phyloP scores from a whole-genome alignment of 1,140 invertebrate species.

The Zaprionus nigranus region DNA sequence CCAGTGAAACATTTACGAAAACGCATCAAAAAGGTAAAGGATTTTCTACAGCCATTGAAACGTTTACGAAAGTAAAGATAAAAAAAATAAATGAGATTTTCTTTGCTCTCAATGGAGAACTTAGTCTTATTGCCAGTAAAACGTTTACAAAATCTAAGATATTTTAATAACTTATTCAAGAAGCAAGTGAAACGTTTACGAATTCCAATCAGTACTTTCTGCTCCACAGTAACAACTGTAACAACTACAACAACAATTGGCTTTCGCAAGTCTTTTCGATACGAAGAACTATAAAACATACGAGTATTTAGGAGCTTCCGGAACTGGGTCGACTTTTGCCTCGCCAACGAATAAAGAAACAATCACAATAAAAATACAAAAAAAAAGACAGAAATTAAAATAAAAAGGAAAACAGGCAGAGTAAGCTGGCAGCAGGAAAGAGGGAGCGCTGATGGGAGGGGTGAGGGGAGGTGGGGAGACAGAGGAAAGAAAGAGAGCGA shows the following conservation, averaged over 20 bases:
- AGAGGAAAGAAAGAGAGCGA: background rate
- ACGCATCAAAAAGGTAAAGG: too few relatives aligned
- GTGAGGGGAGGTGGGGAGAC: background rate
- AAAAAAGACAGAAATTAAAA: constrained; percentile 11
- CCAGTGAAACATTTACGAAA: background rate
- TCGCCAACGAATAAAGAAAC: constrained; percentile 2
- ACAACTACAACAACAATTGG: constrained; percentile 3
- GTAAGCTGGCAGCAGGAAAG: too few relatives aligned
- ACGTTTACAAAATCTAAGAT: background rate
- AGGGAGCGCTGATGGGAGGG: too few relatives aligned
- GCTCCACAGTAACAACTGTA: background rate
- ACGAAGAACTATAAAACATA: constrained; percentile 52
- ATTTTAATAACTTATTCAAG: background rate
- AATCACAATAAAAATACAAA: constrained; percentile 30
- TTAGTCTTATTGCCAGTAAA: too few relatives aligned
- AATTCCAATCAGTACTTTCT: background rate
- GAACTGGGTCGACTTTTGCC: constrained; percentile 17
- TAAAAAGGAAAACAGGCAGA: constrained; percentile 19
- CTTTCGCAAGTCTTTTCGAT: constrained; percentile 4
- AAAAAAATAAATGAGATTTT: too few relatives aligned
- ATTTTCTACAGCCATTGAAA: background rate
- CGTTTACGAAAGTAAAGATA: background rate
- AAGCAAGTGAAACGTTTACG: background rate
- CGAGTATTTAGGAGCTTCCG: constrained; percentile 39
- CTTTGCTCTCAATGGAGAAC: too few relatives aligned